Evolutionary conservation across 2,797 vertebrate species (phyloP), one percentile per base, ranked within the genome.

Genomic region (Halcyon smyrnensis): DNA sequence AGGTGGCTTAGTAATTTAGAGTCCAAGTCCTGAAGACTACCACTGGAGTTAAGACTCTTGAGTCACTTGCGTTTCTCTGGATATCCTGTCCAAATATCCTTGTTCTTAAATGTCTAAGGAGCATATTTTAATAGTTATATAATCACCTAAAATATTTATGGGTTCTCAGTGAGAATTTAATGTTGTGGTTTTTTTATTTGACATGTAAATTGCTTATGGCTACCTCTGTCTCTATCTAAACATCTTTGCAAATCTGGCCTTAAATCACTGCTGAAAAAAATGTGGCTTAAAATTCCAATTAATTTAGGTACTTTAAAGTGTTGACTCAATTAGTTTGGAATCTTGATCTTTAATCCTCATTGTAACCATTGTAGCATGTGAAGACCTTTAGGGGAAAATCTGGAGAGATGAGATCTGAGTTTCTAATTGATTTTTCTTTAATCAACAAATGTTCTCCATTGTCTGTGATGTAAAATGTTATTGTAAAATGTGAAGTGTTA

Each of bases 401-500:
- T 80, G 28, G 25, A 86, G 34, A 83, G 68, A 12, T 27, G 69
- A 88, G 32, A n/a, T 91, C 57, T 74, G 76, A 68, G 46, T 68
- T 97, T 86, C 37, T 95, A 78, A 78, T 41, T 90, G 73, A 57
- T 86, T 93, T 91, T 97, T 80, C 36, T 83, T 85, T 86, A 80
- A 91, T 63, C 36, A 82, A 48, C 59, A 70, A 79, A 70, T 89
- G 70, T 82, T 67, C 27, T 46, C 16, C 16, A n/a, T 71, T 84
- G 45, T 86, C 57, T 88, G 32, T 84, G 43, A 76, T 82, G 9
- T 36, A 67, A 82, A 94, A 43, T 5, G 3, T 73, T 80, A 59
- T 17, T 71, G n/a, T 75, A 81, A 81, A 88, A 63, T 48, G 10
- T 70, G 14, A 86, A 78, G 21, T 85, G 32, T 46, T 85, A 21